Evolutionary conservation across 2,888 invertebrate genomes (phyloP).

Genomic region (Pammene fasciana): DNA sequence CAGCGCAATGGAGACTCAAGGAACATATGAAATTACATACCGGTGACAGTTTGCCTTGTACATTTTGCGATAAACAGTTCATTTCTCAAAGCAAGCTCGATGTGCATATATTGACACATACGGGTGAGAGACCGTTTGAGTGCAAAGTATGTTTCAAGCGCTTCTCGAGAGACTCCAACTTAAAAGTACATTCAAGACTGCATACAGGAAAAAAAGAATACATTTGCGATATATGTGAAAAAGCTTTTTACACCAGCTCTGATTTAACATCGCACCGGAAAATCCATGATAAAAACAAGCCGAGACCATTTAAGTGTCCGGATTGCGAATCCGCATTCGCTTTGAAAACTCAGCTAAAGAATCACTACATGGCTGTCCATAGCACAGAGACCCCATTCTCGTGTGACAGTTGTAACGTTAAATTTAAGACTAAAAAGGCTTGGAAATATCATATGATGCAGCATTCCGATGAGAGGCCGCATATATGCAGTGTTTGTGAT

Average conservation of each 20-base stretch:
- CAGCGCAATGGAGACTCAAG: constrained; percentile 28
- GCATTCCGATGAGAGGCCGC: constrained; percentile 17
- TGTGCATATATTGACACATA: constrained; percentile 11
- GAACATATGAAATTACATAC: constrained; percentile 37
- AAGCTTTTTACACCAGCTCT: constrained; percentile 19
- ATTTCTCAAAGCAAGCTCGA: constrained; percentile 26
- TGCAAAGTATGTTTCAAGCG: constrained; percentile 21
- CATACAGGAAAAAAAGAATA: constrained; percentile 20
- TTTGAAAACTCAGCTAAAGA: constrained; percentile 18
- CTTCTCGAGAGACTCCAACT: constrained; percentile 19
- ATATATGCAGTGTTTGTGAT: constrained; percentile 10
- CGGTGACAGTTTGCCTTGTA: constrained; percentile 21
- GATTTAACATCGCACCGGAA: constrained; percentile 11
- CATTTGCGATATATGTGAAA: constrained; percentile 15
- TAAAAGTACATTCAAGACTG: constrained; percentile 12
- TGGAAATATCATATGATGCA: constrained; percentile 26
- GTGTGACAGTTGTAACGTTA: constrained; percentile 10
- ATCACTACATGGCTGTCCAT: constrained; percentile 8
- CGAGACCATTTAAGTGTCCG: constrained; percentile 13
- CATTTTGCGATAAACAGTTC: constrained; percentile 20
- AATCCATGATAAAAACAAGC: constrained; percentile 19
- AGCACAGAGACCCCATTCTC: constrained; percentile 17
- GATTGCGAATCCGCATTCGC: constrained; percentile 19
- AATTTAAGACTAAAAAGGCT: constrained; percentile 20
- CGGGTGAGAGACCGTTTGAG: constrained; percentile 18